phyloP scores from a whole-genome alignment of 37 sponge, comb jelly and placozoan genomes.

The Crambe crambe region DNA sequence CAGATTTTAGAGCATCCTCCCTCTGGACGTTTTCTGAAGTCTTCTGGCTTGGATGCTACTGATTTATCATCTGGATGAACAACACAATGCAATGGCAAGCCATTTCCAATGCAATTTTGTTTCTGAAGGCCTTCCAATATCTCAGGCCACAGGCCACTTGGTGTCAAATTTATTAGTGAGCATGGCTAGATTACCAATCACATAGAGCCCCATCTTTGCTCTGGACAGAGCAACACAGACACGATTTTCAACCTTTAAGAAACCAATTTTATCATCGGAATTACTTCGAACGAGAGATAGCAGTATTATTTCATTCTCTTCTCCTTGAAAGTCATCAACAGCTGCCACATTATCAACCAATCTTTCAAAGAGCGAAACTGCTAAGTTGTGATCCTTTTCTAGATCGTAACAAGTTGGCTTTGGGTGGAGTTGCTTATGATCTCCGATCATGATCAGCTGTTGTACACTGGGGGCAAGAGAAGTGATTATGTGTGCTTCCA shows the following conservation, averaged over 20 bases:
- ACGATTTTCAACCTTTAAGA: constrained; percentile 73
- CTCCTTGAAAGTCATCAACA: constrained; percentile 96
- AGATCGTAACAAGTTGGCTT: constrained; percentile 76
- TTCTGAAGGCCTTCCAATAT: constrained; percentile 54
- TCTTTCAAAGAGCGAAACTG: constrained; percentile 93
- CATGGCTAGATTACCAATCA: constrained; percentile 86
- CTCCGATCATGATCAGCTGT: constrained; percentile 93
- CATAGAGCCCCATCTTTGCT: constrained; percentile 83
- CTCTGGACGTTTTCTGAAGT: constrained; percentile 78
- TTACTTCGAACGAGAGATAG: constrained; percentile 88
- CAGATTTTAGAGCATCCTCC: constrained; percentile 80
- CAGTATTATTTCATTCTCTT: constrained; percentile 89
- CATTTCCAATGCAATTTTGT: constrained; percentile 37
- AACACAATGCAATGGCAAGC: constrained; percentile 74
- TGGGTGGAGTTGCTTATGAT: constrained; percentile 93
- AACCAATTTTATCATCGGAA: constrained; percentile 75
- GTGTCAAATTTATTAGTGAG: constrained; percentile 42
- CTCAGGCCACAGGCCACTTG: constrained; percentile 82
- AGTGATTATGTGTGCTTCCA: constrained; percentile 90
- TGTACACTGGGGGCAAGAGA: constrained; percentile 83
- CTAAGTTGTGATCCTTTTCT: constrained; percentile 59
- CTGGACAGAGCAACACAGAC: constrained; percentile 92
- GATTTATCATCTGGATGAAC: constrained; percentile 58
- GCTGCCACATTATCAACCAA: constrained; percentile 67
- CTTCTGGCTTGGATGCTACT: constrained; percentile 17